These are phyloP conservation scores for Philereme vetulata DNA, from an alignment of 2,888 invertebrate species.

Conservation along the genomic window DNA sequence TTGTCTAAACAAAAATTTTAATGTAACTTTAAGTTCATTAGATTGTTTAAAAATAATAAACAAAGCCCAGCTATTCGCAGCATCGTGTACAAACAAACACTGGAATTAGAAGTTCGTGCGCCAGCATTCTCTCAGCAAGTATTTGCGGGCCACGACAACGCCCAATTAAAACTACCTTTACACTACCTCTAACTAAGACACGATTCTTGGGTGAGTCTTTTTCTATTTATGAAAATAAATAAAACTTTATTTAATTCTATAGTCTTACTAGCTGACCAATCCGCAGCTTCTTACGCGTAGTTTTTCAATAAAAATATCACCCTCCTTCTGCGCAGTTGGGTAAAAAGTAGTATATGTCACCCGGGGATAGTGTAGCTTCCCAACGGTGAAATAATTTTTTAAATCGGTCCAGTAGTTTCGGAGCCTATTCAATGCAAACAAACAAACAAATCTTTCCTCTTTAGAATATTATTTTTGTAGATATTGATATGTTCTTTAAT, in stretches of 20 bases:
- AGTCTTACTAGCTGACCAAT: too few relatives aligned
- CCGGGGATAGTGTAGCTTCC: too few relatives aligned
- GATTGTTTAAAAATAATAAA: conserved; percentile 2
- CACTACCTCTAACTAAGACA: conserved; percentile 42
- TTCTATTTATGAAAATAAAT: background rate
- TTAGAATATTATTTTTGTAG: too few relatives aligned
- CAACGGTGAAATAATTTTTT: too few relatives aligned
- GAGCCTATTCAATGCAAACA: too few relatives aligned
- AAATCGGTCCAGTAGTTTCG: too few relatives aligned
- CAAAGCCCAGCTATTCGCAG: conserved; percentile 5
- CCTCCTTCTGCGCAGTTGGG: too few relatives aligned
- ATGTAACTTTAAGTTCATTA: background rate
- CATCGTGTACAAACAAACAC: conserved; percentile 32
- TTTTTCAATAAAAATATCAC: too few relatives aligned
- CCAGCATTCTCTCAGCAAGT: conserved; percentile 42
- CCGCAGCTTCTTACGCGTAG: too few relatives aligned
- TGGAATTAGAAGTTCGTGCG: conserved; percentile 50
- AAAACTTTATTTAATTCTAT: background rate
- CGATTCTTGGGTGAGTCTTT: conserved; percentile 31
- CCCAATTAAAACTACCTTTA: conserved; percentile 59
- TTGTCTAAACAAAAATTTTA: background rate
- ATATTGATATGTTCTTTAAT: too few relatives aligned
- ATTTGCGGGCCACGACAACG: conserved; percentile 55
- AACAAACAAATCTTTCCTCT: too few relatives aligned
- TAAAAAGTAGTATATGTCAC: too few relatives aligned